Conservation (phyloP, 1,140 invertebrate species). For the Cydia strobilella region DNA sequence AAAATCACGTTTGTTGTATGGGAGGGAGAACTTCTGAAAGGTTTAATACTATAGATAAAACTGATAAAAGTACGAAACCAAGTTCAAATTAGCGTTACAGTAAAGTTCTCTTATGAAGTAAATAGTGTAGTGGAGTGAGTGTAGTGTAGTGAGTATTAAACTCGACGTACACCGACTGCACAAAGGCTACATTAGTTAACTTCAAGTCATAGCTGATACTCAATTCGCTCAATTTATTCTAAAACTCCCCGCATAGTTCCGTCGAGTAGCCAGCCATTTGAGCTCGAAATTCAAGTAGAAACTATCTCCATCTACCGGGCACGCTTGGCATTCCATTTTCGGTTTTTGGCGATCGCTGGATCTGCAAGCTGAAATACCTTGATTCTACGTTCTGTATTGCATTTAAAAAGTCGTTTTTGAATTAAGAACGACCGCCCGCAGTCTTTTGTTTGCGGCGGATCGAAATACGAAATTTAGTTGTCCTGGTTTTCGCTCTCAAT, state of each 20-base stretch:
- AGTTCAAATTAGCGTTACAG: background rate
- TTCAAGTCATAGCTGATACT: conserved; percentile 2
- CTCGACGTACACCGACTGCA: background rate
- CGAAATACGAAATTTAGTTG: background rate
- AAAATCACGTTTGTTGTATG: too few species aligned
- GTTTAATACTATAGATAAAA: too few species aligned
- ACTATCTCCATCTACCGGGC: background rate
- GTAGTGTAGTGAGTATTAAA: too few species aligned
- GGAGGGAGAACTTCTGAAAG: too few species aligned
- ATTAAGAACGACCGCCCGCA: background rate
- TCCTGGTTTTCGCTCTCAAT: background rate
- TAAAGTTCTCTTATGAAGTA: background rate
- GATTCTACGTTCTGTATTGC: background rate
- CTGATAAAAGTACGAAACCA: too few species aligned
- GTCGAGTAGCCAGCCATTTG: background rate
- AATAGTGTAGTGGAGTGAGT: too few species aligned
- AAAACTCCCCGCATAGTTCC: background rate
- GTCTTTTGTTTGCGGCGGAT: background rate
- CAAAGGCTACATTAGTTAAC: conserved; percentile 3
- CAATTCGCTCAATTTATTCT: conserved; percentile 9
- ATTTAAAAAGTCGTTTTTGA: background rate
- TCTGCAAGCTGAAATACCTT: background rate
- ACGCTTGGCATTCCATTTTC: conserved; percentile 3
- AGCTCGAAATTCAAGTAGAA: background rate
- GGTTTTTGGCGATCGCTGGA: background rate